phyloP scores from a whole-genome alignment of 2,797 vertebrate genomes.

The Tympanoctomys barrerae region DNA sequence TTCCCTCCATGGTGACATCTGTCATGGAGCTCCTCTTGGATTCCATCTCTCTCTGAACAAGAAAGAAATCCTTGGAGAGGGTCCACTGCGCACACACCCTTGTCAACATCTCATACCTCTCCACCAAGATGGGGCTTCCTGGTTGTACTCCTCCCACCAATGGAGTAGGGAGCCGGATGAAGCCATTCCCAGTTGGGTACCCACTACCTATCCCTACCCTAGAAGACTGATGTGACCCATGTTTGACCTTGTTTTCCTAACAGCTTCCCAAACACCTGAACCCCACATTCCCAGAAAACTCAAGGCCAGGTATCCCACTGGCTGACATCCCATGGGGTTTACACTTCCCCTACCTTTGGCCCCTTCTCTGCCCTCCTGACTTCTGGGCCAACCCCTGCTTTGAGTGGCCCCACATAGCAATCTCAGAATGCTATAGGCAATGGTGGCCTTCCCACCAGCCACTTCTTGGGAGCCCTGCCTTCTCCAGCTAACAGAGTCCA shows the following conservation, averaged over 20 bases:
- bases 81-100: background rate
- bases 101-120: background rate
- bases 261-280: background rate
- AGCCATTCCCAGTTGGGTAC: background rate
- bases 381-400: background rate
- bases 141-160: background rate
- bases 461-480: background rate
- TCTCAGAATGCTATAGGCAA: background rate
- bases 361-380: background rate
- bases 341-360: background rate
- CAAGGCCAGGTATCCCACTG: background rate
- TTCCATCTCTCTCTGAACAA: conserved; percentile 37
- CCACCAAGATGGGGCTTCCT: background rate
- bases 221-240: background rate
- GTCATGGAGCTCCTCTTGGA: background rate
- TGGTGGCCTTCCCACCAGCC: background rate
- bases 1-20: background rate
- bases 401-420: background rate
- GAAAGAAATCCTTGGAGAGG: background rate
- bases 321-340: background rate
- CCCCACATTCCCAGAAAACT: background rate
- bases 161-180: too few relatives aligned
- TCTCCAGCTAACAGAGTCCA: background rate
- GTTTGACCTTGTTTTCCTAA: background rate
- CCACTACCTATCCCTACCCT: background rate